A percentile compares a stretch with the other conserved stretches of the same genome.
These are phyloP conservation scores for Heliconius melpomene DNA, from an alignment of 1,140 invertebrate species.

Conservation along the genomic window DNA sequence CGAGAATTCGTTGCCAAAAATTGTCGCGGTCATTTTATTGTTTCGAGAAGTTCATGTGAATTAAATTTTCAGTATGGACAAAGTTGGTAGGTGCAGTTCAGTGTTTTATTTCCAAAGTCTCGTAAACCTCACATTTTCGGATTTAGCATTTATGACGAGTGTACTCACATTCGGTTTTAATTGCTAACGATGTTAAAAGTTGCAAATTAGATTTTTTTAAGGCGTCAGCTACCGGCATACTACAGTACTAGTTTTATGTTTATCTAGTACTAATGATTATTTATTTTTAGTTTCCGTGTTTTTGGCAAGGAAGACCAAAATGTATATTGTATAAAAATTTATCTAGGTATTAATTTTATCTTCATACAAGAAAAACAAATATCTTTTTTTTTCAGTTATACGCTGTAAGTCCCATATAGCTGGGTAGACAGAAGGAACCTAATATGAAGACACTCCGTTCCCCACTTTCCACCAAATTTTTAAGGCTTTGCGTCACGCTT, in stretches of 20 bases:
- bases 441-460: not conserved
- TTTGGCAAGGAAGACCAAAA: too few relatives aligned
- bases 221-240: not conserved
- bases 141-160: conserved; percentile 1
- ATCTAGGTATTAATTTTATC: too few relatives aligned
- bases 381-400: not conserved
- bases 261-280: not conserved
- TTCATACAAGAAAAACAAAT: too few relatives aligned
- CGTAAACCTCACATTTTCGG: not conserved
- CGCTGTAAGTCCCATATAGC: not conserved
- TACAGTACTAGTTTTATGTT: not conserved
- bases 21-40: conserved; percentile 12
- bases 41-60: conserved; percentile 9
- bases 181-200: not conserved
- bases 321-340: too few relatives aligned
- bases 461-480: not conserved
- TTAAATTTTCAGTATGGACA: not conserved
- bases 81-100: not conserved
- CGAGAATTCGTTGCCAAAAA: not conserved
- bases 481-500: not conserved
- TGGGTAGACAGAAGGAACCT: not conserved
- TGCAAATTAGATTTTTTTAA: not conserved
- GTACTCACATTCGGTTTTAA: conserved; percentile 1
- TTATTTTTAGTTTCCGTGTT: too few relatives aligned
- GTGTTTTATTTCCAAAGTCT: not conserved